Conservation (phyloP, 2,113 vertebrate species). For the Pterophyllum scalare region DNA sequence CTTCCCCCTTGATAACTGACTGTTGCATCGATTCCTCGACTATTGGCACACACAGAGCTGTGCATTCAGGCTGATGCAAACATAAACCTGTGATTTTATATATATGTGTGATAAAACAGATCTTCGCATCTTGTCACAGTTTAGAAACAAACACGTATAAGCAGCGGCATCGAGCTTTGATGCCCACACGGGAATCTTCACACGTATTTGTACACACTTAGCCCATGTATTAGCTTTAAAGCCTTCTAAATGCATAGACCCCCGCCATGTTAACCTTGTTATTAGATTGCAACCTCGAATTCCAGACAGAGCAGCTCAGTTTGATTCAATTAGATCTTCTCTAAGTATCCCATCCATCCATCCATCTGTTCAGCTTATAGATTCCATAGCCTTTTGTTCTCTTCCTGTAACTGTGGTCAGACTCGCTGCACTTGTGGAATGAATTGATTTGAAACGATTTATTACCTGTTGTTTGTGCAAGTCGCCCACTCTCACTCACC, state of each 20-base stretch:
- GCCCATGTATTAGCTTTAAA: conserved; percentile 1
- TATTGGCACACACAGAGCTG: not conserved
- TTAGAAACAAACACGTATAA: not conserved
- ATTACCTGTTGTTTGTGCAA: conserved; percentile 55
- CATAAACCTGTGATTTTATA: not conserved
- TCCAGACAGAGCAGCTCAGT: conserved; percentile 20
- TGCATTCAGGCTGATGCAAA: not conserved
- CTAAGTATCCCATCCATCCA: conserved; percentile 34
- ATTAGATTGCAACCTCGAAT: conserved; percentile 42
- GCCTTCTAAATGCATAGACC: not conserved
- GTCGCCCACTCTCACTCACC: conserved; percentile 25
- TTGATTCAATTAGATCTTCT: conserved; percentile 68
- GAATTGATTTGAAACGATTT: conserved; percentile 58
- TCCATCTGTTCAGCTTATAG: conserved; percentile 13
- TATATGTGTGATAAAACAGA: conserved; percentile 5
- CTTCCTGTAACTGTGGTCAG: conserved; percentile 23
- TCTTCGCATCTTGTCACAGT: not conserved
- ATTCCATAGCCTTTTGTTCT: conserved; percentile 41
- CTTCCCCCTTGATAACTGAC: conserved; percentile 19
- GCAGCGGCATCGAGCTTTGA: not conserved
- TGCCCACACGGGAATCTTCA: not conserved
- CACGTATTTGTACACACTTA: not conserved
- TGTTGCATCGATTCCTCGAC: conserved; percentile 39
- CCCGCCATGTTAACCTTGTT: conserved; percentile 21
- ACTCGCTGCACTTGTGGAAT: conserved; percentile 23